A percentile compares a stretch with the other conserved stretches of the same genome.
Evolutionary conservation across 2,797 vertebrate genomes (phyloP).

Genomic region (Centroberyx gerrardi): DNA sequence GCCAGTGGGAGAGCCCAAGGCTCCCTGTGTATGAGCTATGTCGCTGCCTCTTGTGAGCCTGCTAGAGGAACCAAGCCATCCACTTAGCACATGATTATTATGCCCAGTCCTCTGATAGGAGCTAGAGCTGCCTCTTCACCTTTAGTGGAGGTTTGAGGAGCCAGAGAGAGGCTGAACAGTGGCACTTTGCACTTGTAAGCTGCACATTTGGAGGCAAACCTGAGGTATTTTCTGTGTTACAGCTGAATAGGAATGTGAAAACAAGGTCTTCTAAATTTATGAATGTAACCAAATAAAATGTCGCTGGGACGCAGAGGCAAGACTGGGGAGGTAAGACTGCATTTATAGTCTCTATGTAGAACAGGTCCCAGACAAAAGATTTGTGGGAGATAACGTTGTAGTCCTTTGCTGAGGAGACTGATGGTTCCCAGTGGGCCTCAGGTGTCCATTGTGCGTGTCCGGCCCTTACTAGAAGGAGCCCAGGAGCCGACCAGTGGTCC

Average conservation of each 20-base stretch:
- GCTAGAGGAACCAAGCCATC: conserved; percentile 38
- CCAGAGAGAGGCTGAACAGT: conserved; percentile 26
- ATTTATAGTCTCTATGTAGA: conserved; percentile 5
- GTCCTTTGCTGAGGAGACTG: not conserved
- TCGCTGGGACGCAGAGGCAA: not conserved
- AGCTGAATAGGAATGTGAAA: conserved; percentile 16
- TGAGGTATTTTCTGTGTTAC: conserved; percentile 22
- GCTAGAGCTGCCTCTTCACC: conserved; percentile 47
- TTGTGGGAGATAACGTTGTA: not conserved
- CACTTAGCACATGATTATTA: conserved; percentile 54
- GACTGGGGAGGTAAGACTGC: not conserved
- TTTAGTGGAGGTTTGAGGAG: conserved; percentile 44
- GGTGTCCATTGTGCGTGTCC: too few relatives aligned
- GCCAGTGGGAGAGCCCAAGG: conserved; percentile 25
- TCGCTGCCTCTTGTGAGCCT: conserved; percentile 44
- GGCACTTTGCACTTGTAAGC: conserved; percentile 23
- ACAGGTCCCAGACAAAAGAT: too few relatives aligned
- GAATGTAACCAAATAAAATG: conserved; percentile 11
- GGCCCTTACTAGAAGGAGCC: too few relatives aligned
- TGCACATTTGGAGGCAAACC: conserved; percentile 7
- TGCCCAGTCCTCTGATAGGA: conserved; percentile 47
- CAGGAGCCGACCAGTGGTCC: too few relatives aligned
- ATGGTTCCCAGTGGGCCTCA: conserved; percentile 3
- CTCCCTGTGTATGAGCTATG: conserved; percentile 20
- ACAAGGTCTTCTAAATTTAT: conserved; percentile 12